Conservation (phyloP, 2,113 vertebrate species). For the Arvicanthis niloticus region DNA sequence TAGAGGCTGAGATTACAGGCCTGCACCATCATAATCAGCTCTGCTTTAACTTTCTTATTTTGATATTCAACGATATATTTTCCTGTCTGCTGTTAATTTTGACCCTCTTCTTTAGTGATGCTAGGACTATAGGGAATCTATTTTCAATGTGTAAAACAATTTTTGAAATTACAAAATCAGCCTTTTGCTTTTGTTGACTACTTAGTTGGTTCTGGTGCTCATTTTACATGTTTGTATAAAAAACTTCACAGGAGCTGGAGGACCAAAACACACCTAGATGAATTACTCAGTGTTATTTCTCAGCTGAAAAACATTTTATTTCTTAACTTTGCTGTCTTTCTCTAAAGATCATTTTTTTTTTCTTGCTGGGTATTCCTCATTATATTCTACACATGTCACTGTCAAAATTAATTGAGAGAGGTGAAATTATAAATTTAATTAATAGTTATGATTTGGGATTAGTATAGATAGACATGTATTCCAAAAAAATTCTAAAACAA, state of each 20-base stretch:
- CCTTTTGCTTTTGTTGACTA: neutral
- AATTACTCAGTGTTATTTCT: neutral
- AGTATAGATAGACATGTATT: neutral
- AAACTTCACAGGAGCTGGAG: neutral
- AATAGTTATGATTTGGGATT: constrained; percentile 26
- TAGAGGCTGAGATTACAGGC: neutral
- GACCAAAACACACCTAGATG: neutral
- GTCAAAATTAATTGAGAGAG: neutral
- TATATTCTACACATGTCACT: neutral
- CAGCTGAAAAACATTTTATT: constrained; percentile 49
- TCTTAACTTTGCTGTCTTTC: neutral
- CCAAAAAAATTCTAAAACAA: neutral
- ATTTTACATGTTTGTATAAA: constrained; percentile 38
- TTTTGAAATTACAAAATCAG: neutral
- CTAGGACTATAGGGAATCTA: neutral
- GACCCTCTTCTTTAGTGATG: neutral
- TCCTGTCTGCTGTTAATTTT: neutral
- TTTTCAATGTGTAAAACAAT: neutral
- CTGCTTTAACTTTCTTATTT: neutral
- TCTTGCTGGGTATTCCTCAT: neutral
- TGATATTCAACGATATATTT: neutral
- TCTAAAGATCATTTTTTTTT: constrained; percentile 23
- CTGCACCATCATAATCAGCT: neutral
- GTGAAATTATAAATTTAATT: constrained; percentile 36
- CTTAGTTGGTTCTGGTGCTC: neutral